Percentiles rank a stretch among this genome's conserved stretches.
phyloP scores from a whole-genome alignment of 2,113 vertebrate species.

The Pandion haliaetus region DNA sequence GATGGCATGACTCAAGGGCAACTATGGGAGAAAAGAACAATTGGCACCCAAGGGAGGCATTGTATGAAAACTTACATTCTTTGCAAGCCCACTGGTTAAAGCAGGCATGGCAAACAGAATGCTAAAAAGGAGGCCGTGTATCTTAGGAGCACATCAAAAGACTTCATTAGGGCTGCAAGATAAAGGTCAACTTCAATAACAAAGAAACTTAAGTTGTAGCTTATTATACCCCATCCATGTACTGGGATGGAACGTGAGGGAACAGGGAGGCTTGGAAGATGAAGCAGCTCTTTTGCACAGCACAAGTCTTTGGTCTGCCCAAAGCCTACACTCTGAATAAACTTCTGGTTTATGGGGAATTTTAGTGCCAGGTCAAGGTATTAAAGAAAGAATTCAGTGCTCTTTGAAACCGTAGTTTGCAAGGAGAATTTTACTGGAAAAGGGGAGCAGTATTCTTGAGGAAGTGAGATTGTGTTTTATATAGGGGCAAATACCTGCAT shows the following conservation, averaged over 20 bases:
- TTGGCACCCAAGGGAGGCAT: constrained; percentile 20
- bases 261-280: neutral
- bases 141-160: constrained; percentile 7
- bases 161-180: constrained; percentile 9
- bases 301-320: neutral
- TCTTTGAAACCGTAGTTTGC: neutral
- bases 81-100: neutral
- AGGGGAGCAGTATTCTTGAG: neutral
- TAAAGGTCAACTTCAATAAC: constrained; percentile 22
- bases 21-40: constrained; percentile 28
- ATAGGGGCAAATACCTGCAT: neutral
- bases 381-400: neutral
- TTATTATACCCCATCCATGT: neutral
- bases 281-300: neutral
- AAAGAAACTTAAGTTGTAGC: neutral
- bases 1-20: constrained; percentile 35
- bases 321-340: neutral
- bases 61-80: neutral
- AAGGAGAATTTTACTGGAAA: neutral
- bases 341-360: neutral
- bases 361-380: neutral
- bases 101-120: neutral
- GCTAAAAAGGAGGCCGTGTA: neutral
- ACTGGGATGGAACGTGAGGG: neutral
- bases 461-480: neutral